A percentile compares a stretch with the other conserved stretches of the same genome.
These are phyloP conservation scores for Alfaro cultratus DNA, from an alignment of 2,797 vertebrate genomes.

Conservation along the genomic window DNA sequence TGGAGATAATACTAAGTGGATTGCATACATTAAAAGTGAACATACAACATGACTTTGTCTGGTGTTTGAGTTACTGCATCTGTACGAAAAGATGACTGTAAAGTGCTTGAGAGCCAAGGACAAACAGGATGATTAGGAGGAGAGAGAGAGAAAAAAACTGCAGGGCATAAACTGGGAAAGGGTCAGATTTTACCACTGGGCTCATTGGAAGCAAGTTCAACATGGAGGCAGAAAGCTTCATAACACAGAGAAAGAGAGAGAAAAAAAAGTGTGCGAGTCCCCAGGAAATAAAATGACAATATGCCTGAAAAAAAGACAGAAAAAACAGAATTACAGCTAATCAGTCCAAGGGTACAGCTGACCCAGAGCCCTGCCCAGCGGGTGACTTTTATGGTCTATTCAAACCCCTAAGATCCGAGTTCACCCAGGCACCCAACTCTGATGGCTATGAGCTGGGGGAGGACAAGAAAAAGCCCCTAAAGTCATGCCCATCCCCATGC, in stretches of 20 bases:
- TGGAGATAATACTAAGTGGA: slow-evolving; percentile 78
- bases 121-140: slow-evolving; percentile 53
- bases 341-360: slow-evolving; percentile 68
- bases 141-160: slow-evolving; percentile 43
- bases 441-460: slow-evolving; percentile 93
- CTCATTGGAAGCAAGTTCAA: slow-evolving; percentile 47
- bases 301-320: slow-evolving; percentile 66
- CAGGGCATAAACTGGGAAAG: slow-evolving; percentile 30
- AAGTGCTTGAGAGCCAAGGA: slow-evolving; percentile 81
- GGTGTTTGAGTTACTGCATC: slow-evolving; percentile 75
- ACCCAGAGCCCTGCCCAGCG: slow-evolving; percentile 50
- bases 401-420: slow-evolving; percentile 42
- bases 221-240: slow-evolving; percentile 57
- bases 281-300: slow-evolving; percentile 71
- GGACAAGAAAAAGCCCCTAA: slow-evolving; percentile 91
- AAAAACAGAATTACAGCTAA: slow-evolving; percentile 72
- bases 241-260: slow-evolving; percentile 35
- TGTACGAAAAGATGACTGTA: slow-evolving; percentile 74
- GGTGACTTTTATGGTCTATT: slow-evolving; percentile 40
- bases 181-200: slow-evolving; percentile 25
- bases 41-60: slow-evolving; percentile 68
- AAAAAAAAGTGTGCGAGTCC: slow-evolving; percentile 42
- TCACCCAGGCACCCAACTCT: slow-evolving; percentile 98
- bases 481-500: slow-evolving; percentile 92
- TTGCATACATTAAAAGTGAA: slow-evolving; percentile 82